Conservation (phyloP, 23 tunicate species). For the Phallusia fumigata region DNA sequence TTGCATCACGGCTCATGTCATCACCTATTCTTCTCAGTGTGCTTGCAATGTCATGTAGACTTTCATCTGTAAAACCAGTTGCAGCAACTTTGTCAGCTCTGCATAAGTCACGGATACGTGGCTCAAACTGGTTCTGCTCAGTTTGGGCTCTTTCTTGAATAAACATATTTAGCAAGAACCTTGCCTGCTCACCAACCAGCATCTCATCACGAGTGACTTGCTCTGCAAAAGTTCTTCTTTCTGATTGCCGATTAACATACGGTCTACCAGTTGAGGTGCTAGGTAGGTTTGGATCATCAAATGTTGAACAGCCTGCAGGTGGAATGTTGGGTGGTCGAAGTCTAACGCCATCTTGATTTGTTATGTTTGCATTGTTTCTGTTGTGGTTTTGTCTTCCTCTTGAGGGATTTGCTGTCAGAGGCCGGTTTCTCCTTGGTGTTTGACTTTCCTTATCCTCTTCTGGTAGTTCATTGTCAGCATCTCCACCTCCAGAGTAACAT, state of each 20-base stretch:
- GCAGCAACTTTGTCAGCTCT: conserved; percentile 27
- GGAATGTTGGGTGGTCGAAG: not conserved
- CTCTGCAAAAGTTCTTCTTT: conserved; percentile 17
- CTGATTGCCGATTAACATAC: not conserved
- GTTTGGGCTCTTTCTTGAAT: conserved; percentile 43
- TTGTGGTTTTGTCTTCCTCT: not conserved
- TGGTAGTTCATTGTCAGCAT: not conserved
- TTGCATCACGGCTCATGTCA: conserved; percentile 51
- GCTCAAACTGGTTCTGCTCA: conserved; percentile 33
- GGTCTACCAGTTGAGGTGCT: conserved; percentile 8
- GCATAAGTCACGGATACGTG: conserved; percentile 40
- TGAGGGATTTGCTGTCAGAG: not conserved
- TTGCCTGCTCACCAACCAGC: conserved; percentile 37
- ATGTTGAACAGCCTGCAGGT: conserved; percentile 13
- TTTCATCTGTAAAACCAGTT: conserved; percentile 55
- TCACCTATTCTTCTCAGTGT: conserved; percentile 66
- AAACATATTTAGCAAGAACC: conserved; percentile 38
- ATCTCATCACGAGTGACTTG: conserved; percentile 28
- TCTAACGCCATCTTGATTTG: not conserved
- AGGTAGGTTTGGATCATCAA: not conserved
- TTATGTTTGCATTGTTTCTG: not conserved
- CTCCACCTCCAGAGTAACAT: not conserved
- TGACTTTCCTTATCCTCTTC: not conserved
- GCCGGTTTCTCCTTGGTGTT: not conserved
- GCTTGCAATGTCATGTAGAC: conserved; percentile 43